A percentile compares a stretch with the other conserved stretches of the same genome.
phyloP scores from a whole-genome alignment of 2,888 invertebrate species.

The Drosophila niveifrons region DNA sequence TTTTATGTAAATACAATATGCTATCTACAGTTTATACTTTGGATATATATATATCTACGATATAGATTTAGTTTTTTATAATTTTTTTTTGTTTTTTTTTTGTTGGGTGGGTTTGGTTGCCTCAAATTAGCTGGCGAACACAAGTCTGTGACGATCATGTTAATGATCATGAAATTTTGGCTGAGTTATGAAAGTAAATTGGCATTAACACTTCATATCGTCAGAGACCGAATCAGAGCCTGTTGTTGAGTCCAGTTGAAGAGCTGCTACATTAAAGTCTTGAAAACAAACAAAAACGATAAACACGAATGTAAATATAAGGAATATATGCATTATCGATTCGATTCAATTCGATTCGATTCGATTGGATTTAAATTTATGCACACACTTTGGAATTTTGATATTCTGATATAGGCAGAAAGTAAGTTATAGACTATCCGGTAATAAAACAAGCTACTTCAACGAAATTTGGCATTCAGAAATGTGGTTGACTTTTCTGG shows the following conservation, averaged over 20 bases:
- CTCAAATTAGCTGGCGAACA: constrained; percentile 25
- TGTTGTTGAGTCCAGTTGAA: constrained; percentile 18
- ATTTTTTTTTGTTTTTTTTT: not conserved
- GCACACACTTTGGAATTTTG: constrained; percentile 36
- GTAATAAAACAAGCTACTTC: constrained; percentile 56
- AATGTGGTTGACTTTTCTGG: constrained; percentile 39
- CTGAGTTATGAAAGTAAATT: constrained; percentile 43
- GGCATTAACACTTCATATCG: constrained; percentile 56
- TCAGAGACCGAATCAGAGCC: not conserved
- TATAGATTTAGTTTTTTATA: constrained; percentile 16
- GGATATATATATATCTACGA: constrained; percentile 11
- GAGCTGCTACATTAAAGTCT: constrained; percentile 17
- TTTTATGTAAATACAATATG: constrained; percentile 54
- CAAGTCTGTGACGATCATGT: constrained; percentile 6
- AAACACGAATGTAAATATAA: constrained; percentile 18
- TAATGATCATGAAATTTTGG: constrained; percentile 24
- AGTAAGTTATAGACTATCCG: constrained; percentile 27
- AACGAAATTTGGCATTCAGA: constrained; percentile 45
- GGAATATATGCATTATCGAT: constrained; percentile 26
- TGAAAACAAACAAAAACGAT: not conserved
- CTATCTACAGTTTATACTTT: constrained; percentile 4
- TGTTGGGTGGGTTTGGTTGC: constrained; percentile 17
- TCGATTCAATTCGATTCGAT: constrained; percentile 1
- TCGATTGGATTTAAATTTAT: constrained; percentile 53
- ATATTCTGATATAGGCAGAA: constrained; percentile 10